Conservation (phyloP, 2,113 vertebrate species). For the Crotalus helleri region DNA sequence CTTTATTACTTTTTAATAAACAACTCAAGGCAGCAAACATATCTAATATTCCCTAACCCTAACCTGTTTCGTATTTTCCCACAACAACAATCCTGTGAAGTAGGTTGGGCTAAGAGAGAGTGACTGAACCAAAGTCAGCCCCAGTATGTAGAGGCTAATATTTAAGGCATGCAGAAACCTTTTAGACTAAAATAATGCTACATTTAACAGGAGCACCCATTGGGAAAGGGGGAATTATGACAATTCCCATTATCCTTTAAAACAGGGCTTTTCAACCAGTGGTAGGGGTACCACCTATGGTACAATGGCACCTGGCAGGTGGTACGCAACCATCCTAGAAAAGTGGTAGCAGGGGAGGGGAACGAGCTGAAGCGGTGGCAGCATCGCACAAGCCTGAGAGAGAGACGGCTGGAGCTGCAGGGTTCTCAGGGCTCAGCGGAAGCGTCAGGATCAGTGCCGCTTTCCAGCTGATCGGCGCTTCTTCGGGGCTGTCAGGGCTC, state of each 20-base stretch:
- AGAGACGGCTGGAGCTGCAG: too few relatives aligned
- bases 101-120: neutral
- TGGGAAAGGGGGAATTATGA: neutral
- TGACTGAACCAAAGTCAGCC: neutral
- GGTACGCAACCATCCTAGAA: too few relatives aligned
- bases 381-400: too few relatives aligned
- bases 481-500: too few relatives aligned
- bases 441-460: too few relatives aligned
- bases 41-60: neutral
- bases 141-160: neutral
- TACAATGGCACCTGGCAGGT: too few relatives aligned
- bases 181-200: neutral
- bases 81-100: neutral
- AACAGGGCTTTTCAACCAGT: neutral
- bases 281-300: too few relatives aligned
- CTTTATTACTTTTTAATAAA: neutral
- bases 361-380: too few relatives aligned
- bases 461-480: too few relatives aligned
- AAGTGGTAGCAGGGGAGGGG: too few relatives aligned
- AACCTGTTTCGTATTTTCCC: neutral
- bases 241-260: neutral
- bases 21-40: neutral
- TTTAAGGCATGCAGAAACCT: neutral
- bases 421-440: too few relatives aligned
- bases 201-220: neutral